Base-by-base conservation (phyloP, 1,140 invertebrate genomes). In the Aphelinus atriplicis region DNA sequence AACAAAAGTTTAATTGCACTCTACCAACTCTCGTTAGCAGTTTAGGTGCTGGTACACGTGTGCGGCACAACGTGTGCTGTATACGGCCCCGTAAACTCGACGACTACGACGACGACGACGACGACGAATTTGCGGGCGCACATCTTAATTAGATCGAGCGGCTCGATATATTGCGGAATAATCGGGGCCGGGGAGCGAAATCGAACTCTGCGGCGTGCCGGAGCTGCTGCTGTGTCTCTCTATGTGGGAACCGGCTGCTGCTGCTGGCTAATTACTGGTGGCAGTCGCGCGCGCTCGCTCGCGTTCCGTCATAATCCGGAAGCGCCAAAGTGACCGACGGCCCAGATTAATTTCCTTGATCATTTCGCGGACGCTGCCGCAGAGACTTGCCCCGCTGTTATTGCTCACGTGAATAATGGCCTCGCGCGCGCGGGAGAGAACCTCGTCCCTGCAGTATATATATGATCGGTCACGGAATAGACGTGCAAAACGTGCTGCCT, bases 1-100 rank as follows among this genome's bases (percentile, higher is more conserved):
- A 66, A 66, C 64, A 66, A 66, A 66, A 66, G 64, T 66, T 66
- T 66, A 66, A 66, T 66, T 66, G 64, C 64, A 45, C 48, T 10
- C 45, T 55, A 53, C 26, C 26, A 26, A 26, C 26, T 26, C 26
- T 26, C 26, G 26, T 26, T 26, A 26, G 26, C 26, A 26, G 26
- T 26, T 26, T 26, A 26, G 26, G 26, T 26, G 26, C 26, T 26
- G 26, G 26, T 26, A 26, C 26, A 26, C 26, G 26, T 26, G 26
- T 26, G 26, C 26, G n/a, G n/a, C n/a, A n/a, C n/a, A n/a, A 26
- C 26, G 26, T 26, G 26, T 26, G 26, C 26, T 26, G 26, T 26
- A 26, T 26, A 26, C 26, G 26, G 26, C 26, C 26, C 26, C 0
- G 26, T 26, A 26, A 26, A 26, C 26, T 26, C 26, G 26, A 26